Conservation (phyloP, 2,888 invertebrate species). For the Apocheima hispidaria region DNA sequence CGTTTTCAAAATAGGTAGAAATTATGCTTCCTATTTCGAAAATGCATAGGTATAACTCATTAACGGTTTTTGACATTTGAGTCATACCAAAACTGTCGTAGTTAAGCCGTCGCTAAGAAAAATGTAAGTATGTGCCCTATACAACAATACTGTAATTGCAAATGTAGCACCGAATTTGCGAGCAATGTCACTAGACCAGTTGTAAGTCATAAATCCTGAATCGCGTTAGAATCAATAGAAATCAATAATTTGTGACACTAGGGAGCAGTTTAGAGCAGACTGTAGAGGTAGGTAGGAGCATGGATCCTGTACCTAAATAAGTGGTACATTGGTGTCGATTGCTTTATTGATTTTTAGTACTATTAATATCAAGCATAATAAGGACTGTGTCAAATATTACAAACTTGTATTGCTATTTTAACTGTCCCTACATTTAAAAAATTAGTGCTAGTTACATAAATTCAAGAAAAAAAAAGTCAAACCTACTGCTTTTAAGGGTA, state of each 20-base stretch:
- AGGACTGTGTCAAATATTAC: neutral
- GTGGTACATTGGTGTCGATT: neutral
- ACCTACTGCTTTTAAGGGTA: neutral
- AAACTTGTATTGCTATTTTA: too few relatives aligned
- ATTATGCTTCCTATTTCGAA: too few relatives aligned
- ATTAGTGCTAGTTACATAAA: too few relatives aligned
- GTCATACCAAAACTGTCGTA: too few relatives aligned
- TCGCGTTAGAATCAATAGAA: constrained; percentile 81
- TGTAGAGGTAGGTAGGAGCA: constrained; percentile 18
- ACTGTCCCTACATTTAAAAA: too few relatives aligned
- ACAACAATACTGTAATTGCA: too few relatives aligned
- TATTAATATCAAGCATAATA: too few relatives aligned
- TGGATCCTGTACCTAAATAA: neutral
- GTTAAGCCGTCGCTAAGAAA: too few relatives aligned
- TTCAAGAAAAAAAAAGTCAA: neutral
- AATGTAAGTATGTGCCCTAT: too few relatives aligned
- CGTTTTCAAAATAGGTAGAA: too few relatives aligned
- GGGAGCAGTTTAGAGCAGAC: constrained; percentile 69
- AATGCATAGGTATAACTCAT: too few relatives aligned
- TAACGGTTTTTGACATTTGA: too few relatives aligned
- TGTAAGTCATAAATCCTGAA: constrained; percentile 73
- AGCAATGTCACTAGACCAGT: constrained; percentile 51
- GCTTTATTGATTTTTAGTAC: neutral
- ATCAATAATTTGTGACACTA: constrained; percentile 74
- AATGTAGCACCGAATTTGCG: constrained; percentile 49